Percentiles rank a stretch among this genome's conserved stretches.
These are phyloP conservation scores for Zaprionus ornatus DNA, from an alignment of 1,140 invertebrate genomes.

Conservation along the genomic window DNA sequence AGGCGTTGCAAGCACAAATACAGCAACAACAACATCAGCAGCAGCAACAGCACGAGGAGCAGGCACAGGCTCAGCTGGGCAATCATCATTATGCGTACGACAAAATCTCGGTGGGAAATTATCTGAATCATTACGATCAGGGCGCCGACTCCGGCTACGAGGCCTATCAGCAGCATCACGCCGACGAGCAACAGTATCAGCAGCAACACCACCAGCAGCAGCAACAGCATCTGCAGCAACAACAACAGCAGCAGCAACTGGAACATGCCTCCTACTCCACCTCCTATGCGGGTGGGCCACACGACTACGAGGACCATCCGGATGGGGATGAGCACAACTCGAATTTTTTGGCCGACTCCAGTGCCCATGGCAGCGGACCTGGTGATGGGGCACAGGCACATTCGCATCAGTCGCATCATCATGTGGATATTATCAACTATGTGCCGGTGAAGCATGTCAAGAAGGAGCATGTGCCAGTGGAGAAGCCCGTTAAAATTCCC, in stretches of 20 bases:
- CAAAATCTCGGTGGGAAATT: constrained; percentile 77
- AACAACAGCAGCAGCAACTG: constrained; percentile 41
- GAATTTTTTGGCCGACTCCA: constrained; percentile 55
- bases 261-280: constrained; percentile 53
- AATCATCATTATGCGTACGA: constrained; percentile 56
- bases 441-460: constrained; percentile 88
- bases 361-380: constrained; percentile 38
- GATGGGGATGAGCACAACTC: constrained; percentile 58
- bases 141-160: constrained; percentile 60
- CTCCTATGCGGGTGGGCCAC: constrained; percentile 43
- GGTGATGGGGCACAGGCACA: constrained; percentile 29
- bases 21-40: constrained; percentile 36
- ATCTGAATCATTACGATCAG: constrained; percentile 72
- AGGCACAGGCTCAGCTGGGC: constrained; percentile 20
- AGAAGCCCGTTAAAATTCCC: constrained; percentile 87
- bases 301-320: constrained; percentile 58
- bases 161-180: constrained; percentile 52
- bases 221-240: constrained; percentile 41
- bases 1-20: not conserved
- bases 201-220: constrained; percentile 46
- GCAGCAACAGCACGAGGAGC: constrained; percentile 29
- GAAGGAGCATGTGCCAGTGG: constrained; percentile 88
- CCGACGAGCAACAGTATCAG: constrained; percentile 47
- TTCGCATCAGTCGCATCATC: constrained; percentile 84
- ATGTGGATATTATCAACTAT: constrained; percentile 89